Base-by-base conservation (phyloP, 2,797 vertebrate genomes). In the Chaetophractus vellerosus region DNA sequence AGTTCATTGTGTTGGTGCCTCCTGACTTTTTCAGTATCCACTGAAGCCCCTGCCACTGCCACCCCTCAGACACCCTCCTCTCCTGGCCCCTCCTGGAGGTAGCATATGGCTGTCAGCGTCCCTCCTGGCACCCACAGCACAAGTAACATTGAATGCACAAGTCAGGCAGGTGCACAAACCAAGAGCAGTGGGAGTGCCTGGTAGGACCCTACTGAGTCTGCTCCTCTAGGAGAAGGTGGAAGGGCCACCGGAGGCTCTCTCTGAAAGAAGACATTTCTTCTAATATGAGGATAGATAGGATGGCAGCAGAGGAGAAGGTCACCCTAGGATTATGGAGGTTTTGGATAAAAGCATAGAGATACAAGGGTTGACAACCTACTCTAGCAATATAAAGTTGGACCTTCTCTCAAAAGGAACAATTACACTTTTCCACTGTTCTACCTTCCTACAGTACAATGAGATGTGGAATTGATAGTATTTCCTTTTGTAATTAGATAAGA, bases 211-310 rank as follows among this genome's bases (percentile, higher is more conserved):
- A 38, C 28, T 55, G 48, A 38, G 89, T 89, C 81, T 68, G 31
- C 61, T 91, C 26, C 82, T 21, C 21, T 4, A 66, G 63, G 28
- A 48, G 38, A 88, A 79, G 75, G 16, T 55, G 31, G 12, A 82
- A 38, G 16, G 14, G 2, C 21, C 26, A 33, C 31, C 1, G 24
- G 88, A 78, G 76, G 63, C 16, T 93, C 12, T 81, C 9, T 71
- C 36, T 72, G 11, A 88, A 81, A 80, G 71, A 81, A 59, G 14
- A 45, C 10, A 36, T 61, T 71, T 90, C 79, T 57, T 84, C 79
- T 71, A 81, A 64, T 78, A 74, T 61, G 23, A 63, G 8, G 26
- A 61, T 31, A 6, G 52, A 18, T 72, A 80, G 15, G 10, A 68
- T 76, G 45, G 75, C 14, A n/a, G 36, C 12, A 94, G 1, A 5